Conservation (phyloP, 2,888 invertebrate genomes). For the Chymomyza amoena region DNA sequence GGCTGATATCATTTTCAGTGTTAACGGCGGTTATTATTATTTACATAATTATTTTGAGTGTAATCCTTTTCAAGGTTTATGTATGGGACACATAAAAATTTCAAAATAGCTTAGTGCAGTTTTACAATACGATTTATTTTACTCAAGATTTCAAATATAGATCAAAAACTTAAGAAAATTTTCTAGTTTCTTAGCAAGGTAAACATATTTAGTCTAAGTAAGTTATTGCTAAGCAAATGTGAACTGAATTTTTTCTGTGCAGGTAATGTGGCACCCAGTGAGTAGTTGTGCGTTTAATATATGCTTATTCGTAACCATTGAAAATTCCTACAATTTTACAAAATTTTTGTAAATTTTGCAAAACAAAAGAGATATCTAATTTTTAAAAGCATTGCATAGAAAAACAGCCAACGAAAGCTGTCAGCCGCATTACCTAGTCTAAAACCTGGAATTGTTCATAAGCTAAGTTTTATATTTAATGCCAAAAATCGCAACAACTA, state of each 20-base stretch:
- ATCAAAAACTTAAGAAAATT: too few relatives aligned
- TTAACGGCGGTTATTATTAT: too few relatives aligned
- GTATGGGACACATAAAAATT: too few relatives aligned
- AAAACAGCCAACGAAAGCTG: conserved; percentile 41
- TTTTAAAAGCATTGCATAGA: conserved; percentile 11
- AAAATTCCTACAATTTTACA: conserved; percentile 2
- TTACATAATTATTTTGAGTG: too few relatives aligned
- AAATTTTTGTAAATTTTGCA: conserved; percentile 9
- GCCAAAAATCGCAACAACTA: conserved; percentile 5
- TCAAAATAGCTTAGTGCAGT: too few relatives aligned
- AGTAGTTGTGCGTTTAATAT: conserved; percentile 40
- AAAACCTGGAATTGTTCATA: not conserved
- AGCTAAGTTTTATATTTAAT: not conserved
- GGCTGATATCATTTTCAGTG: too few relatives aligned
- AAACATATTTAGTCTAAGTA: not conserved
- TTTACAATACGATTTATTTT: too few relatives aligned
- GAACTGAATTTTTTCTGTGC: conserved; percentile 1
- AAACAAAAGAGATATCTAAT: not conserved
- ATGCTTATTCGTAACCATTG: conserved; percentile 29
- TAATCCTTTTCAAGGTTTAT: too few relatives aligned
- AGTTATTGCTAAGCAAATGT: not conserved
- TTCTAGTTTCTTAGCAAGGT: too few relatives aligned
- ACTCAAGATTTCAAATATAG: too few relatives aligned
- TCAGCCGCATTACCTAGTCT: conserved; percentile 36
- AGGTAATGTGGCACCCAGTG: conserved; percentile 28